Conservation (phyloP, 2,113 vertebrate species). For the Labrus mixtus region DNA sequence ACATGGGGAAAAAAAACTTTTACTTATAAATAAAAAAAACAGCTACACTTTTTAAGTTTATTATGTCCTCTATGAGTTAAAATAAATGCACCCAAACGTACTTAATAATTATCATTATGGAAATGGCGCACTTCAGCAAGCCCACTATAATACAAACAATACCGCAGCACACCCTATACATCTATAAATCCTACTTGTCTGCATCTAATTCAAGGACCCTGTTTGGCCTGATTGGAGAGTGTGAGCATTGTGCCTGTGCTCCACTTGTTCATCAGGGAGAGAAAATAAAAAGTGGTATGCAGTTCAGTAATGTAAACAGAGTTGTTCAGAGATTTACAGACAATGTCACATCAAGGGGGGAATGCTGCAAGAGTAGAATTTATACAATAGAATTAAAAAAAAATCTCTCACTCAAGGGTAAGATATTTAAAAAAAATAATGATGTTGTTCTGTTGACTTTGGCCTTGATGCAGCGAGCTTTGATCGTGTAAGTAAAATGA, state of each 20-base stretch:
- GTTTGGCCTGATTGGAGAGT: constrained; percentile 32
- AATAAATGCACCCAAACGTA: constrained; percentile 3
- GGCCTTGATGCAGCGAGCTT: constrained; percentile 8
- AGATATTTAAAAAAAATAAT: background rate
- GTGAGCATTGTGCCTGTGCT: background rate
- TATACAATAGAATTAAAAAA: background rate
- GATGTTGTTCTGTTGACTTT: background rate
- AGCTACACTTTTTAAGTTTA: background rate
- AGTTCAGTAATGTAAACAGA: constrained; percentile 26
- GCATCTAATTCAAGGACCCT: constrained; percentile 37
- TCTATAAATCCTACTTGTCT: constrained; percentile 23
- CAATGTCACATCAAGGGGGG: constrained; percentile 75
- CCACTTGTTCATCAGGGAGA: constrained; percentile 33
- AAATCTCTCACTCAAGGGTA: background rate
- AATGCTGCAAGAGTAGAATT: constrained; percentile 15
- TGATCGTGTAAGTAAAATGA: constrained; percentile 29
- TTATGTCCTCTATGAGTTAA: background rate
- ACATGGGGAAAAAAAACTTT: background rate
- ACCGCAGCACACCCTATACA: constrained; percentile 22
- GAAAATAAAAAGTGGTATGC: background rate
- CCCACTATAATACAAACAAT: background rate
- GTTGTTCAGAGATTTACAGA: constrained; percentile 30
- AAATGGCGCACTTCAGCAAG: background rate
- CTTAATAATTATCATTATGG: background rate
- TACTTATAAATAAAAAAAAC: background rate